Conservation (phyloP, 2,888 invertebrate species). For the Octonoba sinensis region DNA sequence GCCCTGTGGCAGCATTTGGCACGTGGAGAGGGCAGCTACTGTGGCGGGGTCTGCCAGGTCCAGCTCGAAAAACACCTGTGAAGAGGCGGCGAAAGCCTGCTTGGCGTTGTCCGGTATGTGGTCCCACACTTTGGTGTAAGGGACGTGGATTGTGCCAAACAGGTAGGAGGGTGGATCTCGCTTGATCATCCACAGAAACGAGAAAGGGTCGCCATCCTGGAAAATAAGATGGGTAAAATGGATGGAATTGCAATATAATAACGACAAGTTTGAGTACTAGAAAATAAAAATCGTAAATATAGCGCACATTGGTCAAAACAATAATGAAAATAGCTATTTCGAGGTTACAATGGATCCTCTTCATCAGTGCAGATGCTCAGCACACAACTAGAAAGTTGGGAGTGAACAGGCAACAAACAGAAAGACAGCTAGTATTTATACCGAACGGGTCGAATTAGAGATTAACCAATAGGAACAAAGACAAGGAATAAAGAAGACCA, state of each 20-base stretch:
- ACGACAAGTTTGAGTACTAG: no score
- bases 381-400: no score
- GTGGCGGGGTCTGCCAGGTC: conserved; percentile 74
- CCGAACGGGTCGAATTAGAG: no score
- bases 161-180: conserved; percentile 72
- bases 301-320: no score
- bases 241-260: not conserved
- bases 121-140: conserved; percentile 75
- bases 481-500: no score
- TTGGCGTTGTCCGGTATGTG: conserved; percentile 74
- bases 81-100: conserved; percentile 73
- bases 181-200: conserved; percentile 72
- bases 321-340: no score
- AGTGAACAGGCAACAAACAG: no score
- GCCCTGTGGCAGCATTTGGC: conserved; percentile 73
- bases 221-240: not conserved
- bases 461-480: no score
- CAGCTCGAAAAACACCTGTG: conserved; percentile 74
- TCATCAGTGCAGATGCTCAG: no score
- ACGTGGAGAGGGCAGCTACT: conserved; percentile 72
- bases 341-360: no score
- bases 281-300: no score
- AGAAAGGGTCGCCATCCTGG: conserved; percentile 59
- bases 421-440: no score
- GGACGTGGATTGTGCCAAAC: conserved; percentile 77